Conservation (phyloP, 2,888 invertebrate genomes). For the Dynastes hyllus region DNA sequence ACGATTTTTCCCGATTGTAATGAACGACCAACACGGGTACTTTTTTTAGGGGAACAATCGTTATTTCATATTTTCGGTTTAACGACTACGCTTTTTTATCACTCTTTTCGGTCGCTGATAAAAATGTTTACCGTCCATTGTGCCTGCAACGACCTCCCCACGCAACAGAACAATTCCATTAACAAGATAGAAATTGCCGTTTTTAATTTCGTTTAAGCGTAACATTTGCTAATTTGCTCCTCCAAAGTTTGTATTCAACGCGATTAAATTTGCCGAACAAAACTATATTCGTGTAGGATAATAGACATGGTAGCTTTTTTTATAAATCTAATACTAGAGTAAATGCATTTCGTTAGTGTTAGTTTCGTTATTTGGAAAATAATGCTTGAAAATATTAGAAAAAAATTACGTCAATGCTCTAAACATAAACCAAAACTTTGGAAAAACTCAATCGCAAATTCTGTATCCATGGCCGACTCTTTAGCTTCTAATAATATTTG, state of each 20-base stretch:
- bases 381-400: too few species aligned
- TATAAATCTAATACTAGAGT: too few species aligned
- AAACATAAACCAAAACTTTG: too few species aligned
- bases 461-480: too few species aligned
- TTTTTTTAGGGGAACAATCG: constrained; percentile 22
- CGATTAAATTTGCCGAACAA: constrained; percentile 6
- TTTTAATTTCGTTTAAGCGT: constrained; percentile 18
- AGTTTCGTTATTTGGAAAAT: too few species aligned
- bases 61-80: constrained; percentile 32
- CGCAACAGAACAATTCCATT: constrained; percentile 37
- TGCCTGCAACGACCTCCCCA: not conserved
- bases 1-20: constrained; percentile 32
- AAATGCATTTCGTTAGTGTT: too few species aligned
- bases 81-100: constrained; percentile 30
- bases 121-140: constrained; percentile 30
- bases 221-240: constrained; percentile 7
- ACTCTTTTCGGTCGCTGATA: constrained; percentile 26
- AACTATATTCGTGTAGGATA: not conserved
- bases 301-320: not conserved
- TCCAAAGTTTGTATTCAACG: not conserved
- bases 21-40: constrained; percentile 10
- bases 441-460: too few species aligned
- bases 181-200: constrained; percentile 25
- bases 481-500: too few species aligned
- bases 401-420: too few species aligned